Percentiles rank a stretch among this genome's conserved stretches.
These are phyloP conservation scores for Dromas ardeola DNA, from an alignment of 2,113 vertebrate species.

Conservation along the genomic window DNA sequence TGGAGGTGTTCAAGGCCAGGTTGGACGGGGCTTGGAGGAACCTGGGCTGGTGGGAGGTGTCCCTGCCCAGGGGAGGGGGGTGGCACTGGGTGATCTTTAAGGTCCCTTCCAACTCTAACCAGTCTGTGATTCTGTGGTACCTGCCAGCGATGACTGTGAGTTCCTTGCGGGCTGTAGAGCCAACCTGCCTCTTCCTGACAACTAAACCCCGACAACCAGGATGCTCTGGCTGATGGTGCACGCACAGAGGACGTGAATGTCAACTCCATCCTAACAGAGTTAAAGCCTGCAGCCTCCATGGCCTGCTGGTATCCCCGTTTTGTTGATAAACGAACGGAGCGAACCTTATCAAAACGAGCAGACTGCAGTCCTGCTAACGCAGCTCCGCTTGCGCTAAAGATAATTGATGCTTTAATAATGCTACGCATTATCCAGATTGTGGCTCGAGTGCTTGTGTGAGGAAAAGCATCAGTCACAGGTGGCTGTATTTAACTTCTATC, in stretches of 20 bases:
- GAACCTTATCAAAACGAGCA: constrained; percentile 55
- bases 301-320: background rate
- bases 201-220: background rate
- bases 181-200: background rate
- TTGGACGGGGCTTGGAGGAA: too few species aligned
- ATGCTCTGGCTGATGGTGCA: background rate
- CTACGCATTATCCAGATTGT: background rate
- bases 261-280: background rate
- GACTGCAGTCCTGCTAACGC: background rate
- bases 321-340: background rate
- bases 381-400: background rate
- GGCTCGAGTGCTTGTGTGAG: background rate
- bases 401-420: constrained; percentile 56
- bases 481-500: background rate
- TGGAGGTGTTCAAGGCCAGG: too few species aligned
- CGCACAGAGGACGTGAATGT: rapidly evolving
- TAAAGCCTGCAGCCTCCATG: background rate
- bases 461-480: constrained; percentile 3
- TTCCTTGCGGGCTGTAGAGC: background rate
- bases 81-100: too few species aligned
- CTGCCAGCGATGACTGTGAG: background rate
- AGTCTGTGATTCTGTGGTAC: too few species aligned
- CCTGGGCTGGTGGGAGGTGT: too few species aligned
- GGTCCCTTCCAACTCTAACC: too few species aligned
- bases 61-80: too few species aligned